Conservation (phyloP, 2,888 invertebrate genomes). For the Acutogordius australiensis region DNA sequence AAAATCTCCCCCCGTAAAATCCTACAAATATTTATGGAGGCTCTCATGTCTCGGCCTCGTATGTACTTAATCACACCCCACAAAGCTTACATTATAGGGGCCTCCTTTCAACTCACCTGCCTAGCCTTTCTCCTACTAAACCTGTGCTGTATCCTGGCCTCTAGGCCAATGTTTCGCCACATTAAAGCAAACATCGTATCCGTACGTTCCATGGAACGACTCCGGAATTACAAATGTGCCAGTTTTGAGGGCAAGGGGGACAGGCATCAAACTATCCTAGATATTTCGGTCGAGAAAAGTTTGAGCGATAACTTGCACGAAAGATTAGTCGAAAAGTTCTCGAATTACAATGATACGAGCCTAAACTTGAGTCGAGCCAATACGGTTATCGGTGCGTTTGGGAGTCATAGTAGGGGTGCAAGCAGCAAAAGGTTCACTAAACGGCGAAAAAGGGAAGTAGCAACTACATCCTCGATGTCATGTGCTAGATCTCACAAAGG, state of each 20-base stretch:
- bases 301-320: background rate
- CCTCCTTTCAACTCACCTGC: background rate
- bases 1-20: background rate
- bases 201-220: background rate
- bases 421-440: no score
- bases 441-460: no score
- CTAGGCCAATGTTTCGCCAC: background rate
- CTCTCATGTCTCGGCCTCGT: background rate
- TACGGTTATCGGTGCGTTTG: no score
- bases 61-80: background rate
- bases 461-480: no score
- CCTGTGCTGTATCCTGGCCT: background rate
- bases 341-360: no score
- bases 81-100: background rate
- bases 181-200: background rate
- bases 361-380: no score
- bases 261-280: background rate
- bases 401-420: no score
- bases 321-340: background rate
- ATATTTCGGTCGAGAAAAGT: background rate
- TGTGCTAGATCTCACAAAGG: no score
- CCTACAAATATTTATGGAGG: no score
- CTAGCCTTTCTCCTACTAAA: background rate
- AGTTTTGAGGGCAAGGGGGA: background rate
- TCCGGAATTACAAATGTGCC: background rate